Evolutionary conservation across 2,113 vertebrate genomes (phyloP).

Genomic region (Fulica atra): DNA sequence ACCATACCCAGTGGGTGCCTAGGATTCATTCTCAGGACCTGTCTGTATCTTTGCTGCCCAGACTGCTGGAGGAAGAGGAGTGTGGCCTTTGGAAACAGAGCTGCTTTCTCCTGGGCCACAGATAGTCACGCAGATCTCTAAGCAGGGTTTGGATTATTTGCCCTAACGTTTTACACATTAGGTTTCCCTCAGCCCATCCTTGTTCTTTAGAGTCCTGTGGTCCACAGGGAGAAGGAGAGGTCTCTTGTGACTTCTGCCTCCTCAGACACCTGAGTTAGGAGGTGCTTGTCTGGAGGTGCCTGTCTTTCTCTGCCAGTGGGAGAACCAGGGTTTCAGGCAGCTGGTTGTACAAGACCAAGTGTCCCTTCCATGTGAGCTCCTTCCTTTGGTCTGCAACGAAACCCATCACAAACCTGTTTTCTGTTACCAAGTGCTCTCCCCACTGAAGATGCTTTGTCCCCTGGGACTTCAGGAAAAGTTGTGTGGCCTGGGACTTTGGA

Average conservation of each 20-base stretch:
- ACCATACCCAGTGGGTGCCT: not conserved
- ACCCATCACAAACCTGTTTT: not conserved
- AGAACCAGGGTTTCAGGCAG: not conserved
- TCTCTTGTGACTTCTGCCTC: not conserved
- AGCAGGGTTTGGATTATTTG: not conserved
- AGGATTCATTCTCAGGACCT: not conserved
- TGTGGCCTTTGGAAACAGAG: not conserved
- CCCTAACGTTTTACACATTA: not conserved
- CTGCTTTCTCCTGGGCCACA: not conserved
- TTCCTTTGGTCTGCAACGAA: not conserved
- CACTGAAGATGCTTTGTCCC: not conserved
- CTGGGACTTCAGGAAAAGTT: not conserved
- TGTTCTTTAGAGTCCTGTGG: not conserved
- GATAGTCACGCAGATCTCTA: not conserved
- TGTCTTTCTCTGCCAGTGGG: not conserved
- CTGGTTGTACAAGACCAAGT: not conserved
- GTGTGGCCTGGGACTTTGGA: rapidly evolving
- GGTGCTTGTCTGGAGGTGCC: not conserved
- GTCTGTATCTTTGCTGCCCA: not conserved
- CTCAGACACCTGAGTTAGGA: not conserved
- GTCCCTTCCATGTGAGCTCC: not conserved
- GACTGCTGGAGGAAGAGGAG: too few relatives aligned
- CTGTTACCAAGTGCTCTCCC: not conserved
- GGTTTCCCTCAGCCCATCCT: not conserved
- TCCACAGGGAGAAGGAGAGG: not conserved